Percentiles rank a stretch among this genome's conserved stretches.
phyloP scores from a whole-genome alignment of 2,888 invertebrate species.

The Stictocephala bisonia region DNA sequence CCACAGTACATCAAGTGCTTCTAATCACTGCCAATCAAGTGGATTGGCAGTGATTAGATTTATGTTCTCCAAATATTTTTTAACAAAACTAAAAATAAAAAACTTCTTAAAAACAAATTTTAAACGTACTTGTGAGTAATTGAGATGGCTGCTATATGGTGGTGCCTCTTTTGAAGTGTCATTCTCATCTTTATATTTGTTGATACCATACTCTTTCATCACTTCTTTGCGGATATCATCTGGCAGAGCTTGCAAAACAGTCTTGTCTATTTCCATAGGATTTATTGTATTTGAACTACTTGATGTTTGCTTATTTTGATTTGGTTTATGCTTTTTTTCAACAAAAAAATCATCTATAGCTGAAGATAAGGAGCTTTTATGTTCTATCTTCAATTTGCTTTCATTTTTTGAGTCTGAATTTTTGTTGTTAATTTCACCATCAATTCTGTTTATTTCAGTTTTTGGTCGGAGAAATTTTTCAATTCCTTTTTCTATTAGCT shows the following conservation, averaged over 20 bases:
- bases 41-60: too few relatives aligned
- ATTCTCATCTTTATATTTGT: neutral
- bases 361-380: neutral
- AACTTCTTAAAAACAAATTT: too few relatives aligned
- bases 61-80: too few relatives aligned
- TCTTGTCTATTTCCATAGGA: conserved; percentile 20
- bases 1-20: too few relatives aligned
- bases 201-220: conserved; percentile 63
- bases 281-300: neutral
- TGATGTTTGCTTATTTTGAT: conserved; percentile 59
- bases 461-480: conserved; percentile 61
- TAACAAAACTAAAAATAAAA: too few relatives aligned
- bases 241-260: conserved; percentile 70
- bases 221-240: conserved; percentile 72
- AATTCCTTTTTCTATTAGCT: conserved; percentile 62
- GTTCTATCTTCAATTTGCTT: conserved; percentile 26
- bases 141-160: neutral
- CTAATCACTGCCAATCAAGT: too few relatives aligned
- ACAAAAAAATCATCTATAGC: conserved; percentile 38
- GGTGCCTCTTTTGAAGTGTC: neutral
- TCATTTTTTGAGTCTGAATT: conserved; percentile 41
- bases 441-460: conserved; percentile 60
- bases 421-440: conserved; percentile 57
- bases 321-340: conserved; percentile 52
- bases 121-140: too few relatives aligned